These are phyloP conservation scores for Battus philenor DNA, from an alignment of 1,140 invertebrate genomes.

Conservation along the genomic window DNA sequence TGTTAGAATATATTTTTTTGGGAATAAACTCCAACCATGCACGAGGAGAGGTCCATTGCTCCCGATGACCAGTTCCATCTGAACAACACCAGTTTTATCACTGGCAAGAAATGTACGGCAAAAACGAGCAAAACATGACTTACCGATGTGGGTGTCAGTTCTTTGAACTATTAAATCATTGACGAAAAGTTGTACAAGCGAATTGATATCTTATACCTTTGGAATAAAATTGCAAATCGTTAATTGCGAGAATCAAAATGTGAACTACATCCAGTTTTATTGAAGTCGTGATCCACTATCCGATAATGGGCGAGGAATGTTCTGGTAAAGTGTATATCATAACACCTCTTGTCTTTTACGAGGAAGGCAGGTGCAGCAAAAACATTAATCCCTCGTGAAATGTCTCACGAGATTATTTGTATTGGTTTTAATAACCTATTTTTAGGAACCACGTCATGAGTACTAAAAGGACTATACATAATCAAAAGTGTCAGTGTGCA, in stretches of 20 bases:
- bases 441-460: too few species aligned
- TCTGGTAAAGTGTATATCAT: not conserved
- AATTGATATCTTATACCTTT: too few species aligned
- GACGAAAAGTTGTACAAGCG: conserved; percentile 4
- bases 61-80: conserved; percentile 36
- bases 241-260: conserved; percentile 1
- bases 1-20: too few species aligned
- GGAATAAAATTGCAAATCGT: too few species aligned
- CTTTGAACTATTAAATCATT: conserved; percentile 8
- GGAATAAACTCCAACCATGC: too few species aligned
- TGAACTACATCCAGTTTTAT: conserved; percentile 7
- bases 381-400: too few species aligned
- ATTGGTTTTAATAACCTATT: too few species aligned
- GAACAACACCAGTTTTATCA: conserved; percentile 51
- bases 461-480: too few species aligned
- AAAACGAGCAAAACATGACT: conserved; percentile 37
- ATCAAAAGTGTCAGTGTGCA: too few species aligned
- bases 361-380: not conserved
- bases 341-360: not conserved
- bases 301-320: conserved; percentile 6
- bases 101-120: conserved; percentile 48
- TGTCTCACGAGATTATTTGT: too few species aligned
- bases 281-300: conserved; percentile 6
- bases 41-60: conserved; percentile 30
- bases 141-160: conserved; percentile 35